phyloP scores from a whole-genome alignment of 2,797 vertebrate genomes.

The Parambassis ranga region DNA sequence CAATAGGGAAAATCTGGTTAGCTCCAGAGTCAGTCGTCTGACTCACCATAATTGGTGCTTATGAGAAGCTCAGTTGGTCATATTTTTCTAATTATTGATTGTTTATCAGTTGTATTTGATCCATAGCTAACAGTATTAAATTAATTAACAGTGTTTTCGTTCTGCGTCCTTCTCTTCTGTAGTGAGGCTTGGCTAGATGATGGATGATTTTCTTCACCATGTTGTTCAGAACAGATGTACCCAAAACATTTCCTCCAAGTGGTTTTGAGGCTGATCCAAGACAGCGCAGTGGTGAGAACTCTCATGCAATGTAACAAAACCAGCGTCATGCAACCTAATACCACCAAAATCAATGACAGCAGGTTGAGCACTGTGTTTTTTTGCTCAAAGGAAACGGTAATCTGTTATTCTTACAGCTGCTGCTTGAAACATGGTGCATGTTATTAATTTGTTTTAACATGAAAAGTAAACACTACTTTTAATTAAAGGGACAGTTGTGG shows the following conservation, averaged over 20 bases:
- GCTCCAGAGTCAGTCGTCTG: not conserved
- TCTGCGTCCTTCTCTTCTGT: not conserved
- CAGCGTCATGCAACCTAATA: conserved; percentile 1
- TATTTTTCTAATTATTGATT: not conserved
- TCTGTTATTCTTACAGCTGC: not conserved
- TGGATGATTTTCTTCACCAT: conserved; percentile 1
- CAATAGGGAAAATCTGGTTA: conserved; percentile 33
- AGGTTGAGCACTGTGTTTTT: no score
- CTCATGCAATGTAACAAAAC: conserved; percentile 4
- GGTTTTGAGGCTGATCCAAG: conserved; percentile 46
- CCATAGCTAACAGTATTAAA: no score
- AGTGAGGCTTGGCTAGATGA: not conserved
- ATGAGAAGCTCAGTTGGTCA: not conserved
- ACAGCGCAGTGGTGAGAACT: conserved; percentile 22
- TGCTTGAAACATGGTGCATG: not conserved
- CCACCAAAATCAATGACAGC: not conserved
- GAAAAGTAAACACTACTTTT: not conserved
- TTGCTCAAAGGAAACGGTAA: not conserved
- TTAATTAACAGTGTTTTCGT: no score
- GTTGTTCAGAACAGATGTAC: conserved; percentile 38
- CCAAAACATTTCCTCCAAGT: conserved; percentile 33
- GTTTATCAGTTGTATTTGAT: no score
- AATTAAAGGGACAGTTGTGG: conserved; percentile 9
- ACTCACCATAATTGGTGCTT: not conserved
- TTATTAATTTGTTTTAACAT: not conserved